A percentile compares a stretch with the other conserved stretches of the same genome.
These are phyloP conservation scores for Epicauta chinensis DNA, from an alignment of 1,140 invertebrate species.

Conservation along the genomic window DNA sequence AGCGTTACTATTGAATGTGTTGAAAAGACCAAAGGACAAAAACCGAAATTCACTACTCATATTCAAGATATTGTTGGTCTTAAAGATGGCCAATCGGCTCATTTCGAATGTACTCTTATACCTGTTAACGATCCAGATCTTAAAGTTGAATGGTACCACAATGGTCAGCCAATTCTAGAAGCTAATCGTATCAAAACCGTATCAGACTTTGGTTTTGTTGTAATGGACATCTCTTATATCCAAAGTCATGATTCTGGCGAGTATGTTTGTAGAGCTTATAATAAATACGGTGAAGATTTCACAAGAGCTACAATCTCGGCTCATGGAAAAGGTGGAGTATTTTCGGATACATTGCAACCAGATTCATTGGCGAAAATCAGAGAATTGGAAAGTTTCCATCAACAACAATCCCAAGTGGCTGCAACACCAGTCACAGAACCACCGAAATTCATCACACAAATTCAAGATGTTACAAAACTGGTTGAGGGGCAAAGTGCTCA, in stretches of 20 bases:
- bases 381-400: constrained; percentile 73
- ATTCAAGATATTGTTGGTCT: constrained; percentile 78
- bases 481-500: constrained; percentile 92
- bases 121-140: constrained; percentile 91
- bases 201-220: constrained; percentile 93
- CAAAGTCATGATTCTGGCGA: constrained; percentile 91
- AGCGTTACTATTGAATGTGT: constrained; percentile 76
- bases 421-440: constrained; percentile 68
- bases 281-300: constrained; percentile 85
- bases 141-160: constrained; percentile 94
- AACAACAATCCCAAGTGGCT: constrained; percentile 54
- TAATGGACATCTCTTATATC: constrained; percentile 90
- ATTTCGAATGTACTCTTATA: constrained; percentile 87
- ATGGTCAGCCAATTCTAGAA: constrained; percentile 78
- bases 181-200: constrained; percentile 90
- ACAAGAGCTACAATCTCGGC: constrained; percentile 78
- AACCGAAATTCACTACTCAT: constrained; percentile 82
- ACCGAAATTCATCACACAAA: constrained; percentile 86
- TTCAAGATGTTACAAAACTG: constrained; percentile 70
- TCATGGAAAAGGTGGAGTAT: constrained; percentile 81
- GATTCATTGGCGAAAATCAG: constrained; percentile 86
- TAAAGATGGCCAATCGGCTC: constrained; percentile 85
- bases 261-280: constrained; percentile 83
- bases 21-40: constrained; percentile 76
- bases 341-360: constrained; percentile 88